Evolutionary conservation across 2,113 vertebrate species (phyloP), one percentile per base, ranked within the genome.

Genomic region (Corapipo altera): DNA sequence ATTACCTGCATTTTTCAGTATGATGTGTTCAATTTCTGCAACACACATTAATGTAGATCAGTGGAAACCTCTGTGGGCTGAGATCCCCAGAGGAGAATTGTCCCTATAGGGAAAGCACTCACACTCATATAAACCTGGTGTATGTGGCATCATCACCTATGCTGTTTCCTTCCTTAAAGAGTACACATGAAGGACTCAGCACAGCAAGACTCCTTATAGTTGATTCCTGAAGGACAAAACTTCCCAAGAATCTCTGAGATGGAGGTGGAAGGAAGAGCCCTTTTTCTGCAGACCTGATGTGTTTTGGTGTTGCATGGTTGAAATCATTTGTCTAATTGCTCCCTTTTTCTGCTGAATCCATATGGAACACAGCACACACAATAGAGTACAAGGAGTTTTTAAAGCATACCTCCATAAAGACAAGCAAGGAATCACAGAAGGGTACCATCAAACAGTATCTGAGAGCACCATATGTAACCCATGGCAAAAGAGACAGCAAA

Each of bases 401-500:
- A 49, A 86, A 80, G n/a, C 27, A 21, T n/a, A 19, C 5, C 52
- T 90, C 51, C 43, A 18, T 44, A 55, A 73, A 74, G 76, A 51
- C 23, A 55, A 51, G 19, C 23, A 41, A 67, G 32, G 52, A 93
- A 35, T 77, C 66, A 37, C 46, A 77, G 67, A 80, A 10, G 14
- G 48, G 2, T 44, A 54, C 37, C 7, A 16, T 13, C 30, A 71
- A 91, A 70, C 19, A 43, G n/a, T 33, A 70, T 43, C n/a, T 80
- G 75, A 73, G 37, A 76, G 13, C 24, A 77, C 20, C 0, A 0
- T 35, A 43, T 39, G 14, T 21, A 54, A 27, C 1, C 7, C 14
- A 30, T 15, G 37, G 44, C 43, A 61, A 54, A 76, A 67, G 75
- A 46, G n/a, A 54, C 23, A 39, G n/a, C 11, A 61, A 81, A 8